Conservation (phyloP, 2,888 invertebrate genomes). For the Eutolmus rufibarbis region DNA sequence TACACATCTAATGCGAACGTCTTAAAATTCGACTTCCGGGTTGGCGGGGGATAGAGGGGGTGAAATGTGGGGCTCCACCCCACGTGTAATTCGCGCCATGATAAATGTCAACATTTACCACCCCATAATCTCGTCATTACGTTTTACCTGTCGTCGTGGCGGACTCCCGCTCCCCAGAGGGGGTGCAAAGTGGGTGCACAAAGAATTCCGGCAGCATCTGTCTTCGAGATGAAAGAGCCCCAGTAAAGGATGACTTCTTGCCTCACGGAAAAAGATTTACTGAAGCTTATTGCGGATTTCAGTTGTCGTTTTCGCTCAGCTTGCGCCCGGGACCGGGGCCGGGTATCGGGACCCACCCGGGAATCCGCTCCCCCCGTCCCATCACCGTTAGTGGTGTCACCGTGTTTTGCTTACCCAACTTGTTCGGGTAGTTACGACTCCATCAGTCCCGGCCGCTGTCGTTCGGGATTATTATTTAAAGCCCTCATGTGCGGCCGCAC, state of each 20-base stretch:
- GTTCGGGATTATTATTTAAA: constrained; percentile 35
- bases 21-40: background rate
- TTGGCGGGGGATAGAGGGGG: background rate
- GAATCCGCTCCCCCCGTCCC: background rate
- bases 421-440: constrained; percentile 12
- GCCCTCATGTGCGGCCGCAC: constrained; percentile 7
- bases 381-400: background rate
- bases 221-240: background rate
- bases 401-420: constrained; percentile 13
- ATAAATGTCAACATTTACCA: constrained; percentile 39
- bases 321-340: background rate
- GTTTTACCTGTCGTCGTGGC: constrained; percentile 4
- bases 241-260: background rate
- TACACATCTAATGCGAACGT: background rate
- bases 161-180: background rate
- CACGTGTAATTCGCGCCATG: constrained; percentile 3
- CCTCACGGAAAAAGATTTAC: constrained; percentile 31
- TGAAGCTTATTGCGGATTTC: constrained; percentile 30
- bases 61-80: background rate
- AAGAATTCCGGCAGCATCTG: constrained; percentile 13
- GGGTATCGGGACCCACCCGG: background rate
- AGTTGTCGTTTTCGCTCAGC: constrained; percentile 22
- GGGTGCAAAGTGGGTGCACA: background rate
- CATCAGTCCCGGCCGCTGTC: background rate
- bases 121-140: constrained; percentile 29